These are phyloP conservation scores for Pogonomyrmex californicus DNA, from an alignment of 1,140 invertebrate genomes.

Conservation along the genomic window DNA sequence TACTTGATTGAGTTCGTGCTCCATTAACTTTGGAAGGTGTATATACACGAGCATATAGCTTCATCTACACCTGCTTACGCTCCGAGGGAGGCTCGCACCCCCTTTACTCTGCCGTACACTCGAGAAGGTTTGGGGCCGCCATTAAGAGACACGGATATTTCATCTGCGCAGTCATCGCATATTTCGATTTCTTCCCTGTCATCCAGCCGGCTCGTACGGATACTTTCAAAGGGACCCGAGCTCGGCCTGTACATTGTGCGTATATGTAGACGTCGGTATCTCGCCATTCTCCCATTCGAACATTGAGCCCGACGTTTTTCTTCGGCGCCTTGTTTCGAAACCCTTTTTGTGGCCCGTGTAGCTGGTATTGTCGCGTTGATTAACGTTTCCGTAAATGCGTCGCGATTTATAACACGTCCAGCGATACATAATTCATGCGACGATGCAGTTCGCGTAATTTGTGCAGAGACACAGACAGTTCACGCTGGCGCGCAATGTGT, in stretches of 20 bases:
- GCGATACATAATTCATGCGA: conserved; percentile 32
- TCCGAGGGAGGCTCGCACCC: conserved; percentile 66
- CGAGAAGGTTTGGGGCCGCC: conserved; percentile 75
- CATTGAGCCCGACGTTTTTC: conserved; percentile 62
- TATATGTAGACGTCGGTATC: conserved; percentile 66
- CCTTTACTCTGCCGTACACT: conserved; percentile 63
- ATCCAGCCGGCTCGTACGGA: conserved; percentile 77
- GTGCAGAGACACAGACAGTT: background rate
- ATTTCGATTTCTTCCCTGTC: conserved; percentile 83
- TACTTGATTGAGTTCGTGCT: background rate
- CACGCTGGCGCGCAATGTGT: background rate
- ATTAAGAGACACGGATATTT: conserved; percentile 83
- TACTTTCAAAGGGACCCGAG: conserved; percentile 78
- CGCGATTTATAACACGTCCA: conserved; percentile 31
- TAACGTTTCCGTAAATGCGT: conserved; percentile 56
- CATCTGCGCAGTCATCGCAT: conserved; percentile 84
- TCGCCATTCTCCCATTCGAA: conserved; percentile 33
- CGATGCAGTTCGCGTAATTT: conserved; percentile 1
- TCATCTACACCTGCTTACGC: conserved; percentile 45
- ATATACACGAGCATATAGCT: conserved; percentile 17
- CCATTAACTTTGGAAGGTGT: background rate
- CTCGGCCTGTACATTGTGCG: conserved; percentile 69
- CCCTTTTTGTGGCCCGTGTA: conserved; percentile 25
- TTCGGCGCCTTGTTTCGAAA: conserved; percentile 66
- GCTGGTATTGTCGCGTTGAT: conserved; percentile 45